Conservation (phyloP, 2,888 invertebrate genomes). For the Drosophila putrida region DNA sequence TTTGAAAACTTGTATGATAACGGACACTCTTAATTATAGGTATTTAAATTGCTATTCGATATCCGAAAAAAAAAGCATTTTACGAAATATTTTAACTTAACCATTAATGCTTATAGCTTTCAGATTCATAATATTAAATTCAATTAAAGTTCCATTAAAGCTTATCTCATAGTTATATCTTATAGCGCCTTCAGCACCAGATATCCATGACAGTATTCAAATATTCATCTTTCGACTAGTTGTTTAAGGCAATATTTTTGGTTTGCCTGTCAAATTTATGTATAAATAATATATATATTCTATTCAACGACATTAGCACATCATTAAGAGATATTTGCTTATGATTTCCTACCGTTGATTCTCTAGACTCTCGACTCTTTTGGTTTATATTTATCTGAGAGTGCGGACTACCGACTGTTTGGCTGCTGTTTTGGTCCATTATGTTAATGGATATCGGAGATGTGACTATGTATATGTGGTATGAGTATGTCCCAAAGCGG, state of each 20-base stretch:
- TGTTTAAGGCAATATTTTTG: slow-evolving; percentile 53
- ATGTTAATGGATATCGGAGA: slow-evolving; percentile 59
- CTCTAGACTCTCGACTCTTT: slow-evolving; percentile 34
- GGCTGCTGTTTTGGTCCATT: slow-evolving; percentile 57
- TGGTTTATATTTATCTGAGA: slow-evolving; percentile 37
- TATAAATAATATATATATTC: slow-evolving; percentile 35
- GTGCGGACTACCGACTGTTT: slow-evolving; percentile 34
- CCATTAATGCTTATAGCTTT: neutral
- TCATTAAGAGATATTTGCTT: slow-evolving; percentile 65
- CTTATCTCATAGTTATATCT: neutral
- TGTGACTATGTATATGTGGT: slow-evolving; percentile 27
- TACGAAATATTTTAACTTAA: neutral
- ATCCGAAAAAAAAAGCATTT: neutral
- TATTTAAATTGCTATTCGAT: neutral
- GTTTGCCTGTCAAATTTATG: slow-evolving; percentile 59
- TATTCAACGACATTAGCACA: slow-evolving; percentile 64
- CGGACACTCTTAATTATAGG: slow-evolving; percentile 3
- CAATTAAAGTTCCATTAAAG: neutral
- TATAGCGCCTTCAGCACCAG: slow-evolving; percentile 20
- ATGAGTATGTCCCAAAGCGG: slow-evolving; percentile 43
- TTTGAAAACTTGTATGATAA: neutral
- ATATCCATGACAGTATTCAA: slow-evolving; percentile 10
- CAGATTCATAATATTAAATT: neutral
- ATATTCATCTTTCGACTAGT: slow-evolving; percentile 30
- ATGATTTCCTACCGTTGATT: slow-evolving; percentile 47